These are phyloP conservation scores for Hydrotaea cyrtoneurina DNA, from an alignment of 2,888 invertebrate species.

Conservation along the genomic window DNA sequence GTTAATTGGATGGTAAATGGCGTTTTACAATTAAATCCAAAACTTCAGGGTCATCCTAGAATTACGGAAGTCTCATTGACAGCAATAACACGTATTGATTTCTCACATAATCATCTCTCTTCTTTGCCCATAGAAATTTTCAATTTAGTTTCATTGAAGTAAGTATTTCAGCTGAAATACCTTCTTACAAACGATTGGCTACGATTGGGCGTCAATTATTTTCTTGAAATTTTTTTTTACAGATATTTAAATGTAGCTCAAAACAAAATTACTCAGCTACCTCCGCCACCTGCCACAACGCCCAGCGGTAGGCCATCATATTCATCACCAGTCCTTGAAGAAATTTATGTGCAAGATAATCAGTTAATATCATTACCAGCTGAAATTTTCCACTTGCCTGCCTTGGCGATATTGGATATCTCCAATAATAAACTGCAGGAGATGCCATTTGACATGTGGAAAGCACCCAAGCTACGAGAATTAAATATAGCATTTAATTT, in stretches of 20 bases:
- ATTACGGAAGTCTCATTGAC: constrained; percentile 88
- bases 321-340: constrained; percentile 91
- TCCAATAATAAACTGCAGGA: constrained; percentile 95
- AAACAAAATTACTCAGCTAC: constrained; percentile 91
- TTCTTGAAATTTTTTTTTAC: constrained; percentile 42
- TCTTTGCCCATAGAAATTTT: constrained; percentile 91
- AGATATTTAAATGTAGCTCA: constrained; percentile 92
- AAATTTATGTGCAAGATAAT: constrained; percentile 95
- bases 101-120: constrained; percentile 93
- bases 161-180: constrained; percentile 62
- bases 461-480: constrained; percentile 91
- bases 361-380: constrained; percentile 91
- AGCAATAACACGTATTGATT: constrained; percentile 95
- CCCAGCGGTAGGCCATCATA: constrained; percentile 78
- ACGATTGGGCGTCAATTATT: too few species aligned
- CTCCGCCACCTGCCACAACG: constrained; percentile 76
- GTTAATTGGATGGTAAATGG: constrained; percentile 92
- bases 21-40: constrained; percentile 91
- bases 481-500: constrained; percentile 94
- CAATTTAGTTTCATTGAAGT: constrained; percentile 89
- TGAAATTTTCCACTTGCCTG: constrained; percentile 90
- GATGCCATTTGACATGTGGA: constrained; percentile 93
- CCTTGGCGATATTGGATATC: constrained; percentile 91
- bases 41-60: constrained; percentile 86
- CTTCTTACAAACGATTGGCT: background rate